A percentile compares a stretch with the other conserved stretches of the same genome.
Evolutionary conservation across 2,113 vertebrate species (phyloP).

Genomic region (Ptilonorhynchus violaceus): DNA sequence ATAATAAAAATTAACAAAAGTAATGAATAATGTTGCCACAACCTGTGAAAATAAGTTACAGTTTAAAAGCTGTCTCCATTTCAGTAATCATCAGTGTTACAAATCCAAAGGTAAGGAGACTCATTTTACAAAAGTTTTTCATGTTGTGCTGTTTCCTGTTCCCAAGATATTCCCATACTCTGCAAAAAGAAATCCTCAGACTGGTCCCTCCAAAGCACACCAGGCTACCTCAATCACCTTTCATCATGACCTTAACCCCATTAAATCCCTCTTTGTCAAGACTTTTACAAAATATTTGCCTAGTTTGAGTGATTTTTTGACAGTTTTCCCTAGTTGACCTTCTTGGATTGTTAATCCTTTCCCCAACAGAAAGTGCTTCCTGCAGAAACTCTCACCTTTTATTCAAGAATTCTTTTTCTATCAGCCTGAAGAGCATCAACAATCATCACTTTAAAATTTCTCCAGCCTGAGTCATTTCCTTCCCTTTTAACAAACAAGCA

Average conservation of each 20-base stretch:
- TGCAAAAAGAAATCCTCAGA: background rate
- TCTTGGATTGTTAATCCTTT: background rate
- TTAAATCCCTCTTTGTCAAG: background rate
- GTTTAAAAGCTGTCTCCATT: background rate
- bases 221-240: background rate
- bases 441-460: background rate
- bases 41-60: background rate
- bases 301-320: background rate
- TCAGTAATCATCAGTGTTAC: background rate
- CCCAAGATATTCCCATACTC: background rate
- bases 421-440: background rate
- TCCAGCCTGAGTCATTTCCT: background rate
- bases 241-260: background rate
- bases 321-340: background rate
- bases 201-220: background rate
- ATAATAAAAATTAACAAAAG: background rate
- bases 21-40: background rate
- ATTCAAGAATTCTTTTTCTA: background rate
- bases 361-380: background rate
- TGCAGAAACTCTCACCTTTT: conserved; percentile 2
- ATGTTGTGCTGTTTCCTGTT: background rate
- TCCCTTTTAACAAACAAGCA: background rate
- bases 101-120: background rate
- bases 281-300: background rate
- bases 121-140: background rate